Percentiles rank a stretch among this genome's conserved stretches.
Evolutionary conservation across 2,888 invertebrate species (phyloP).

Genomic region (Glaucopsyche alexis): DNA sequence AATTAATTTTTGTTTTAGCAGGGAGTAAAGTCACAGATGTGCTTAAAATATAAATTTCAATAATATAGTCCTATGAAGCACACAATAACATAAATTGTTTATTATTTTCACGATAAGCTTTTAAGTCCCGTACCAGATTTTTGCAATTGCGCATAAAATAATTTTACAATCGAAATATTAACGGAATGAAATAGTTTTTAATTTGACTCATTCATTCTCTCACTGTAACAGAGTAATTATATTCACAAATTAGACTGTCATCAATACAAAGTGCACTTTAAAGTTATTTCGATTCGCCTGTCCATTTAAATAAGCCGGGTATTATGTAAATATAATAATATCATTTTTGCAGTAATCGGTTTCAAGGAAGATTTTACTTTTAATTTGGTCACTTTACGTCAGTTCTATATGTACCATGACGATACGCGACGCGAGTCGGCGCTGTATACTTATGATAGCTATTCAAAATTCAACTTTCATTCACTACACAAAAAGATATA

Average conservation of each 20-base stretch:
- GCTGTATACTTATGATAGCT: no score
- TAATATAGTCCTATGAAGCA: no score
- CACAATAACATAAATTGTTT: neutral
- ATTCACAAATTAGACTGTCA: neutral
- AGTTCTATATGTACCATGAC: no score
- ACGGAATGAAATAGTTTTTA: neutral
- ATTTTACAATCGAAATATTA: conserved; percentile 5
- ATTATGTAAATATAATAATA: neutral
- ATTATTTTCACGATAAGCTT: conserved; percentile 6
- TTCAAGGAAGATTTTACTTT: neutral
- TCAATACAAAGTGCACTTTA: conserved; percentile 16
- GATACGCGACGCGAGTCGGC: no score
- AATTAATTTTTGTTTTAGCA: no score
- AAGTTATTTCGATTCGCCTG: conserved; percentile 5
- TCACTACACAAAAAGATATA: no score
- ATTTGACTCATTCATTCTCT: neutral
- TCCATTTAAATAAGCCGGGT: neutral
- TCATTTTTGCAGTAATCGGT: neutral
- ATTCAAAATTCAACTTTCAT: no score
- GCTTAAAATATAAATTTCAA: no score
- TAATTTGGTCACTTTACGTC: neutral
- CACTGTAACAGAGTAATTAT: no score
- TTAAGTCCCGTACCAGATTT: conserved; percentile 5
- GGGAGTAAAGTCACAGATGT: no score
- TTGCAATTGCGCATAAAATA: neutral